A percentile compares a stretch with the other conserved stretches of the same genome.
These are phyloP conservation scores for Galeopterus variegatus DNA, from an alignment of 2,113 vertebrate genomes.

Conservation along the genomic window DNA sequence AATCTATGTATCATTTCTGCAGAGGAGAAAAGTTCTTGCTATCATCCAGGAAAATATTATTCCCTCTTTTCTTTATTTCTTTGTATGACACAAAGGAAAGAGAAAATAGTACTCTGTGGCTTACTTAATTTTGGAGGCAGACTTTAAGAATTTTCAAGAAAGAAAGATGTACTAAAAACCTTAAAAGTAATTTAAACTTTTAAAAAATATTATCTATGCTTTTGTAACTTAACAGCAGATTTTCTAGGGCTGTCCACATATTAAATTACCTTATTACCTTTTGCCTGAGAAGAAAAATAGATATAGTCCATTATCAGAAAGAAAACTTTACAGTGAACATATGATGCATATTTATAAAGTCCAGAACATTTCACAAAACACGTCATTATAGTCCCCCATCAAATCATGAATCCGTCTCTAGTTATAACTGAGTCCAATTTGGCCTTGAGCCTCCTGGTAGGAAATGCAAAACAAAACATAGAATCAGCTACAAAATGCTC, in stretches of 20 bases:
- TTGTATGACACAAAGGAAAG: constrained; percentile 30
- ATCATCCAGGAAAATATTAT: not conserved
- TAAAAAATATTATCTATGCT: not conserved
- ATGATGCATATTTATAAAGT: constrained; percentile 32
- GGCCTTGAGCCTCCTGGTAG: not conserved
- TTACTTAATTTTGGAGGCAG: constrained; percentile 40
- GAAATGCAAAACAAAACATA: constrained; percentile 58
- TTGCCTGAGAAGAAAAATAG: not conserved
- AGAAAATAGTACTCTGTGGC: not conserved
- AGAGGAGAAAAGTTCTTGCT: not conserved
- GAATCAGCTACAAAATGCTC: constrained; percentile 26
- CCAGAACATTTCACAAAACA: constrained; percentile 55
- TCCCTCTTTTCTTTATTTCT: not conserved
- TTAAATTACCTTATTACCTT: constrained; percentile 50
- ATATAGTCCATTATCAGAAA: not conserved
- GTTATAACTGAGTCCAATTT: constrained; percentile 45
- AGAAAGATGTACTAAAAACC: not conserved
- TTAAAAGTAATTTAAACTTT: constrained; percentile 60
- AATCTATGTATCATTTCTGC: not conserved
- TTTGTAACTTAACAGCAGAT: constrained; percentile 40
- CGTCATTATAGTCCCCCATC: not conserved
- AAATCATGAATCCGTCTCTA: not conserved
- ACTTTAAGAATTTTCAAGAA: constrained; percentile 41
- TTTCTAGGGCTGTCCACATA: not conserved
- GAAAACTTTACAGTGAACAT: constrained; percentile 34